A percentile compares a stretch with the other conserved stretches of the same genome.
Evolutionary conservation across 2,113 vertebrate species (phyloP).

Genomic region (Elgaria multicarinata): DNA sequence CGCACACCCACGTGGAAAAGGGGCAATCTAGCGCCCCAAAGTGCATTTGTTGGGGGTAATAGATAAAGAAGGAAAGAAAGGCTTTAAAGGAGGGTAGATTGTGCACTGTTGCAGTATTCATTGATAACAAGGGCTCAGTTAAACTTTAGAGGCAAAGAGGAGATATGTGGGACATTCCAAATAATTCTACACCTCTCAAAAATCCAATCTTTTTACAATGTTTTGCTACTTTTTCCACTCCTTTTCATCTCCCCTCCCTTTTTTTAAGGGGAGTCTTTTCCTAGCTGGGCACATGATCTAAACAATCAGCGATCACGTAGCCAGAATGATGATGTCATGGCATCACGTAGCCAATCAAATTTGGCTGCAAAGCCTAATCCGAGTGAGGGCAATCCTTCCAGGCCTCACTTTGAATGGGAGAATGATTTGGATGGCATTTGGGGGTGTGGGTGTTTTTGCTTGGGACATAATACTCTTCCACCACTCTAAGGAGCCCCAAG

Average conservation of each 20-base stretch:
- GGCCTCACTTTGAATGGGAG: too few relatives aligned
- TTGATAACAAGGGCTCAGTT: not conserved
- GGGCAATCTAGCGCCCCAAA: not conserved
- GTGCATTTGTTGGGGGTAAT: not conserved
- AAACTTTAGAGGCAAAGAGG: not conserved
- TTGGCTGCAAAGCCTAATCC: not conserved
- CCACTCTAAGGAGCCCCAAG: too few relatives aligned
- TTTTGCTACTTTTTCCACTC: too few relatives aligned
- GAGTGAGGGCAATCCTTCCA: not conserved
- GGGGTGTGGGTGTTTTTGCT: too few relatives aligned
- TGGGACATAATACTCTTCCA: too few relatives aligned
- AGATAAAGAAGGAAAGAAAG: not conserved
- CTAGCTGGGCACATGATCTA: not conserved
- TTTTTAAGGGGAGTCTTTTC: not conserved
- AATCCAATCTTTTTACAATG: not conserved
- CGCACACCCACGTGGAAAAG: not conserved
- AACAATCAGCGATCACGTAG: not conserved
- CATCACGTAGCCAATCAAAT: not conserved
- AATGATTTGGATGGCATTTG: too few relatives aligned
- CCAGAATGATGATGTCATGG: not conserved
- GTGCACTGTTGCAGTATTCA: fast-evolving
- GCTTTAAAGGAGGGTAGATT: not conserved
- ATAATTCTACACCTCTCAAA: not conserved
- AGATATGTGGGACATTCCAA: too few relatives aligned
- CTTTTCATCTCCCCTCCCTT: not conserved